These are phyloP conservation scores for Perizoma affinitatum DNA, from an alignment of 2,888 invertebrate genomes.

Conservation along the genomic window DNA sequence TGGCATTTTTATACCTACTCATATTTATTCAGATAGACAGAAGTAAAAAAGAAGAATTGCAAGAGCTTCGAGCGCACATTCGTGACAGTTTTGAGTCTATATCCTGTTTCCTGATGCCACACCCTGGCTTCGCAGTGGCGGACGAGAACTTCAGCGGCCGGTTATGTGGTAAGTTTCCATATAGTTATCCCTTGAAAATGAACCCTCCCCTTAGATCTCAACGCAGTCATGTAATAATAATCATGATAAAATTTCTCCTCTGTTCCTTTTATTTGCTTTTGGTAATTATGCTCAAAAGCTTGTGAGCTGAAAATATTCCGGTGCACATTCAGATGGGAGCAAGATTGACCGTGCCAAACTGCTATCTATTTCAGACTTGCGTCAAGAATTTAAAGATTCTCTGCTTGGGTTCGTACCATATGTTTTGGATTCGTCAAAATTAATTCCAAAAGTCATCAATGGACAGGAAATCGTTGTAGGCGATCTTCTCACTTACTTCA, in stretches of 20 bases:
- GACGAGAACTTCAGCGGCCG: conserved; percentile 88
- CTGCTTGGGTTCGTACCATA: conserved; percentile 91
- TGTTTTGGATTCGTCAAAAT: conserved; percentile 91
- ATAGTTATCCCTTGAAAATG: not conserved
- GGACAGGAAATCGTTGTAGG: conserved; percentile 94
- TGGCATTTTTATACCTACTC: not conserved
- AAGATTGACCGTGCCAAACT: too few species aligned
- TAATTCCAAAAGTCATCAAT: conserved; percentile 95
- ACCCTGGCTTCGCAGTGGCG: conserved; percentile 96
- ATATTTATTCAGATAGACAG: conserved; percentile 6
- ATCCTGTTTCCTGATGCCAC: conserved; percentile 96
- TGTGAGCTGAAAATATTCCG: too few species aligned
- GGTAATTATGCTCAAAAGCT: too few species aligned
- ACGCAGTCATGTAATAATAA: too few species aligned
- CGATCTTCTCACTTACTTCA: conserved; percentile 96
- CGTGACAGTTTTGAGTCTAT: conserved; percentile 92
- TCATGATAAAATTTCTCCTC: too few species aligned
- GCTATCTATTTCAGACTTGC: conserved; percentile 86
- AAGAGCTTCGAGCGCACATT: conserved; percentile 93
- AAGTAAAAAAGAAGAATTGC: conserved; percentile 85
- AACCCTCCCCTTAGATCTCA: too few species aligned
- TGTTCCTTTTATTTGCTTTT: too few species aligned
- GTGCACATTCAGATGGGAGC: too few species aligned
- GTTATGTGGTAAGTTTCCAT: conserved; percentile 24
- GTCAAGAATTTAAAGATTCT: conserved; percentile 91